These are phyloP conservation scores for Lucilia sericata DNA, from an alignment of 1,140 invertebrate genomes.

Conservation along the genomic window DNA sequence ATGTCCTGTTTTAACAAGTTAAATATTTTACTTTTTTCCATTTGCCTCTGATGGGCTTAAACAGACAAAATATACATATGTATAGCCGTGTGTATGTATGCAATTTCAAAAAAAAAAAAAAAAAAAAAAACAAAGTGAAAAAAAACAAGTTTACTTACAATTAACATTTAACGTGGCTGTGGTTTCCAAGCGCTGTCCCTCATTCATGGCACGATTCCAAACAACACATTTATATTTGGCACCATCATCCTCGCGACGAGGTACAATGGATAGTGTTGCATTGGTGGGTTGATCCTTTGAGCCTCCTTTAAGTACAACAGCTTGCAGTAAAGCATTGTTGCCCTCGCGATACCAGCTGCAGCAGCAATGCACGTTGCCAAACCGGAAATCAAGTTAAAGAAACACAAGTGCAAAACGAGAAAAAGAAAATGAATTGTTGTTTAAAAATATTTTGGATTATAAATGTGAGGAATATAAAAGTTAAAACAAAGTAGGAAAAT, in stretches of 20 bases:
- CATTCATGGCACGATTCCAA: conserved; percentile 86
- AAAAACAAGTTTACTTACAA: conserved; percentile 77
- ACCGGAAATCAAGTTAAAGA: conserved; percentile 34
- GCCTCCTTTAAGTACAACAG: conserved; percentile 74
- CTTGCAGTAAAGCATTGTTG: conserved; percentile 76
- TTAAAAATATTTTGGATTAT: not conserved
- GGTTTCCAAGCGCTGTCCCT: conserved; percentile 82
- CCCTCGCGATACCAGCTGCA: conserved; percentile 78
- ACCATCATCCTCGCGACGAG: conserved; percentile 85
- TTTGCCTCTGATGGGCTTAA: conserved; percentile 28
- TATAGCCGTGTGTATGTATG: not conserved
- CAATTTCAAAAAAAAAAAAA: not conserved
- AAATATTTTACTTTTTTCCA: not conserved
- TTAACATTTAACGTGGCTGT: conserved; percentile 86
- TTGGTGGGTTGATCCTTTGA: conserved; percentile 79
- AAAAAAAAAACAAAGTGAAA: not conserved
- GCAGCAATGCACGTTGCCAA: not conserved
- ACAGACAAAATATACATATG: conserved; percentile 23
- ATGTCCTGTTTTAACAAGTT: conserved; percentile 12
- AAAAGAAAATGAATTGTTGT: conserved; percentile 20
- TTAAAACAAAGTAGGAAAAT: not conserved
- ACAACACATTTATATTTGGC: conserved; percentile 86
- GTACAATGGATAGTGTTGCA: conserved; percentile 79
- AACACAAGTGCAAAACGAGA: conserved; percentile 11
- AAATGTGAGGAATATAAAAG: not conserved